These are phyloP conservation scores for Monochamus saltuarius DNA, from an alignment of 1,140 invertebrate genomes.

Conservation along the genomic window DNA sequence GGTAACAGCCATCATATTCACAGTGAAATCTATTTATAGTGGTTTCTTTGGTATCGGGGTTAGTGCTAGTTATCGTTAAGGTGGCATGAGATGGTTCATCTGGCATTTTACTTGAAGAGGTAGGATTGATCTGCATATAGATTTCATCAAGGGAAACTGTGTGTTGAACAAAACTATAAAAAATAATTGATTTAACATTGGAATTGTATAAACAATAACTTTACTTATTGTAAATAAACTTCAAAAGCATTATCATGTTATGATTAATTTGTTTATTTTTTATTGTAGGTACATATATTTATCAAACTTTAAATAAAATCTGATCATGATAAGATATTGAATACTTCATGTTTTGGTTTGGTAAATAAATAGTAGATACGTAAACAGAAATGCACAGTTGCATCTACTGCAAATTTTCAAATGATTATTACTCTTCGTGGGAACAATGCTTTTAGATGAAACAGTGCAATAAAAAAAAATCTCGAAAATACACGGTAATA, in stretches of 20 bases:
- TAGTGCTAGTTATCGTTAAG: slow-evolving; percentile 65
- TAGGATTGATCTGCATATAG: slow-evolving; percentile 67
- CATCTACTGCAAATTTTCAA: too few relatives aligned
- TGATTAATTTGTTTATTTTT: neutral
- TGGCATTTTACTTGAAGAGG: slow-evolving; percentile 59
- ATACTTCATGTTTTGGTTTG: neutral
- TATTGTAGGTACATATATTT: slow-evolving; percentile 3
- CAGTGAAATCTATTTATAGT: slow-evolving; percentile 77
- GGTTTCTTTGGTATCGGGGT: slow-evolving; percentile 65
- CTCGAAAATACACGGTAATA: too few relatives aligned
- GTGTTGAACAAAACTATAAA: slow-evolving; percentile 65
- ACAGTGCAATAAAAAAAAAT: too few relatives aligned
- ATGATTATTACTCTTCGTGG: too few relatives aligned
- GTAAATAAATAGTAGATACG: neutral
- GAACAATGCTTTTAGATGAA: too few relatives aligned
- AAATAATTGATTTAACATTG: neutral
- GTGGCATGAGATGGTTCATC: slow-evolving; percentile 65
- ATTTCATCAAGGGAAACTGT: slow-evolving; percentile 69
- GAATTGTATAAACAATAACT: too few relatives aligned
- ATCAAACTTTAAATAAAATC: neutral
- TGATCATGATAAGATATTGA: neutral
- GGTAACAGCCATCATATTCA: slow-evolving; percentile 84
- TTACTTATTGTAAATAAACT: too few relatives aligned
- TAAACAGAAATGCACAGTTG: too few relatives aligned
- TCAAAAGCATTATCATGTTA: neutral